phyloP scores from a whole-genome alignment of 2,797 vertebrate species.

The Sebastes itinus region DNA sequence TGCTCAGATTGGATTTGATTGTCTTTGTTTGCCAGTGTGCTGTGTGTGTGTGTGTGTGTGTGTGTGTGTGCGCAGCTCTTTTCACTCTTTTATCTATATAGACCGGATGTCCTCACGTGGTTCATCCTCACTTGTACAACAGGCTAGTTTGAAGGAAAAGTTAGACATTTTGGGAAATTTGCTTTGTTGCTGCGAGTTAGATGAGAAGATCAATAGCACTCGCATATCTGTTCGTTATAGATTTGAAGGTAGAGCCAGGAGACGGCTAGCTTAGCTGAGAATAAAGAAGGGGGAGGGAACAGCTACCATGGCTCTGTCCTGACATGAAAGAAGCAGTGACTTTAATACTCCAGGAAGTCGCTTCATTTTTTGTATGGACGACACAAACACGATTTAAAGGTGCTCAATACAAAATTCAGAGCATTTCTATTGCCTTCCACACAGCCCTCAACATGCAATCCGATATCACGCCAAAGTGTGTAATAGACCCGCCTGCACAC shows the following conservation, averaged over 20 bases:
- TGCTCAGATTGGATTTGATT: slow-evolving; percentile 28
- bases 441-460: background rate
- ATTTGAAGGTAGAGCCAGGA: background rate
- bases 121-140: background rate
- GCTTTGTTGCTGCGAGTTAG: background rate
- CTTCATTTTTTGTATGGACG: background rate
- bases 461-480: background rate
- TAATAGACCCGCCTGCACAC: no score
- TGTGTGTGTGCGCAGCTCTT: background rate
- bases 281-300: background rate
- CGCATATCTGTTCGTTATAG: background rate
- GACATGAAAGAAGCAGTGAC: background rate
- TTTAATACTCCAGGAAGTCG: background rate
- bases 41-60: background rate
- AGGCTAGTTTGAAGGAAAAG: slow-evolving; percentile 1
- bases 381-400: background rate
- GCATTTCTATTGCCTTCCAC: background rate
- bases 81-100: background rate
- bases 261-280: background rate
- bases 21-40: slow-evolving; percentile 1
- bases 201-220: background rate
- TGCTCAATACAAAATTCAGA: background rate
- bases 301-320: background rate
- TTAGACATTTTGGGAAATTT: background rate
- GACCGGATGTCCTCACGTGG: background rate